Conservation (phyloP, 1,140 invertebrate species). For the Drosophila tristis region DNA sequence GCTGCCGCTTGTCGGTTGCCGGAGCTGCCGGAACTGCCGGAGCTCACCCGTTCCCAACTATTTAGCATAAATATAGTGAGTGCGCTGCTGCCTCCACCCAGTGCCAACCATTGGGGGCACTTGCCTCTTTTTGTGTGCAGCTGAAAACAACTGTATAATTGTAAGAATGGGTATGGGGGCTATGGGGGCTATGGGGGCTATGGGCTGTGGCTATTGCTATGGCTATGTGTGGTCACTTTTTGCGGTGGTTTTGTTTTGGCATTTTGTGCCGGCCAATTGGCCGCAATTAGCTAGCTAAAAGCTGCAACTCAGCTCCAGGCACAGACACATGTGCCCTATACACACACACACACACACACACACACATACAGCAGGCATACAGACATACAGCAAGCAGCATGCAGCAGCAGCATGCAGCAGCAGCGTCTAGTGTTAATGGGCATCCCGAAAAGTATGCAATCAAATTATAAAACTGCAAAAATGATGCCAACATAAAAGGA, state of each 20-base stretch:
- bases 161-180: too few relatives aligned
- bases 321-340: not conserved
- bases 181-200: too few relatives aligned
- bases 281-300: slow-evolving; percentile 64
- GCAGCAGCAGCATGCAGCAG: slow-evolving; percentile 2
- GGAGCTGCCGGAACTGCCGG: too few relatives aligned
- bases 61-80: slow-evolving; percentile 65
- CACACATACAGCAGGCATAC: slow-evolving; percentile 1
- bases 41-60: too few relatives aligned
- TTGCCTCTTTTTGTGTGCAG: too few relatives aligned
- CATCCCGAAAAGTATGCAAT: slow-evolving; percentile 72
- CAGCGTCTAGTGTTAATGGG: slow-evolving; percentile 65
- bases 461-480: slow-evolving; percentile 74
- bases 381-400: not conserved
- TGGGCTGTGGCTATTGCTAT: not conserved
- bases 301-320: slow-evolving; percentile 14
- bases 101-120: too few relatives aligned
- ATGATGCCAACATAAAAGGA: slow-evolving; percentile 48
- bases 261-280: slow-evolving; percentile 49
- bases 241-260: slow-evolving; percentile 48
- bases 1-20: slow-evolving; percentile 28
- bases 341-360: not conserved
- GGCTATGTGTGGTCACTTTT: slow-evolving; percentile 21
- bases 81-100: too few relatives aligned
- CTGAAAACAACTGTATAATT: too few relatives aligned